Percentiles rank a stretch among this genome's conserved stretches.
These are phyloP conservation scores for Pseudomyrmex cubaensis DNA, from an alignment of 1,140 invertebrate species.

Conservation along the genomic window DNA sequence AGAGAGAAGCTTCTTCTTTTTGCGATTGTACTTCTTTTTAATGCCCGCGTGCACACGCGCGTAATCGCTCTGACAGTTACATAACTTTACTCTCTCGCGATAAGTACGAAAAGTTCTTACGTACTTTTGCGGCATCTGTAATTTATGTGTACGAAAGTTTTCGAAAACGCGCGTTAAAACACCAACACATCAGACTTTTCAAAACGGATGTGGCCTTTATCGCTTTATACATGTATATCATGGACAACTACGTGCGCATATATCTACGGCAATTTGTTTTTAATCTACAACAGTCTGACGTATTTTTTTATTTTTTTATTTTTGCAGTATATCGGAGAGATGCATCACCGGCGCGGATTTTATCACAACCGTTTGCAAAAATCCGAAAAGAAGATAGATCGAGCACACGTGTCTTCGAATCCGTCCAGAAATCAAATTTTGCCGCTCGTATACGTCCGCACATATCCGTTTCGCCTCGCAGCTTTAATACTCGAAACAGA, in stretches of 20 bases:
- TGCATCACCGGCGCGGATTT: not conserved
- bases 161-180: constrained; percentile 20
- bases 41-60: constrained; percentile 20
- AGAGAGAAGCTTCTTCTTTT: constrained; percentile 8
- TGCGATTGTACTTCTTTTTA: constrained; percentile 30
- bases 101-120: constrained; percentile 25
- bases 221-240: not conserved
- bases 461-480: not conserved
- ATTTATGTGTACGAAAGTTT: constrained; percentile 1
- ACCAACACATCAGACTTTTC: not conserved
- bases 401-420: not conserved
- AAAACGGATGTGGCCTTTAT: constrained; percentile 15
- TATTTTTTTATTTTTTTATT: not conserved
- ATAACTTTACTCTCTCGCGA: constrained; percentile 16
- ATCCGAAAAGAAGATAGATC: not conserved
- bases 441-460: too few species aligned
- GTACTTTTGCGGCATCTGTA: constrained; percentile 10
- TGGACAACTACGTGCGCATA: too few species aligned
- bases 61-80: constrained; percentile 37
- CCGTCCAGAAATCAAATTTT: not conserved
- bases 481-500: constrained; percentile 9
- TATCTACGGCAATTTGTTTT: not conserved
- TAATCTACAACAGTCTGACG: not conserved
- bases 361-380: too few species aligned
- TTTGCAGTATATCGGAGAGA: not conserved